phyloP scores from a whole-genome alignment of 2,888 invertebrate species.

The Alentia gelatinosa region DNA sequence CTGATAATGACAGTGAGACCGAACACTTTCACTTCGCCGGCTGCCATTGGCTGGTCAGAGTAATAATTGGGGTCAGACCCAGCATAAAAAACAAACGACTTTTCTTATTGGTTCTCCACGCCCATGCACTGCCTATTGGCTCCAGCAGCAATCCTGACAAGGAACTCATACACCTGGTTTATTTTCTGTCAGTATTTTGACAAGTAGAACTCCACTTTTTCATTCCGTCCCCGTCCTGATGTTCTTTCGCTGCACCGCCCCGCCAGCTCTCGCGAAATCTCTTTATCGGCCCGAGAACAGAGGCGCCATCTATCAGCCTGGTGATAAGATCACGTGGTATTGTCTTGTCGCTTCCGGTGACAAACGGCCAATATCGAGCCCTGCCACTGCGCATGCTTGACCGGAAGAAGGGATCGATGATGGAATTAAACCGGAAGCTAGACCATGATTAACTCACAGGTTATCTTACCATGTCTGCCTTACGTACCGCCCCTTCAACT shows the following conservation, averaged over 20 bases:
- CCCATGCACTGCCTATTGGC: not conserved
- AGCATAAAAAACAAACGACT: not conserved
- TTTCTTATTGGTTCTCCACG: not conserved
- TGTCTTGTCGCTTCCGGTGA: conserved; percentile 7
- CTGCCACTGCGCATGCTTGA: not conserved
- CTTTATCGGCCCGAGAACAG: conserved; percentile 16
- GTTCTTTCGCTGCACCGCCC: not conserved
- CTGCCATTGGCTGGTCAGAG: too few relatives aligned
- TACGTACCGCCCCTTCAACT: too few relatives aligned
- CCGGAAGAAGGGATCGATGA: not conserved
- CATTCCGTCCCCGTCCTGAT: not conserved
- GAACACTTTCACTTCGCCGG: too few relatives aligned
- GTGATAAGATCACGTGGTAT: conserved; percentile 40
- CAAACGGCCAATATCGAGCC: conserved; percentile 20
- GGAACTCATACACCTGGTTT: not conserved
- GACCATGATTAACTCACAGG: not conserved
- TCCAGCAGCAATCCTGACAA: not conserved
- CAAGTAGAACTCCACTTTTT: too few relatives aligned
- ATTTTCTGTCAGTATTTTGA: not conserved
- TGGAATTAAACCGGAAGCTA: not conserved
- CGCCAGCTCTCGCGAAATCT: conserved; percentile 15
- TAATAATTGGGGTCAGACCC: conserved; percentile 12
- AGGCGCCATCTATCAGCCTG: not conserved
- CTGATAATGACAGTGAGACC: too few relatives aligned
- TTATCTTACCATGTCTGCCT: too few relatives aligned